A percentile compares a stretch with the other conserved stretches of the same genome.
phyloP scores from a whole-genome alignment of 2,797 vertebrate species.

The Ctenopoma kingsleyae region DNA sequence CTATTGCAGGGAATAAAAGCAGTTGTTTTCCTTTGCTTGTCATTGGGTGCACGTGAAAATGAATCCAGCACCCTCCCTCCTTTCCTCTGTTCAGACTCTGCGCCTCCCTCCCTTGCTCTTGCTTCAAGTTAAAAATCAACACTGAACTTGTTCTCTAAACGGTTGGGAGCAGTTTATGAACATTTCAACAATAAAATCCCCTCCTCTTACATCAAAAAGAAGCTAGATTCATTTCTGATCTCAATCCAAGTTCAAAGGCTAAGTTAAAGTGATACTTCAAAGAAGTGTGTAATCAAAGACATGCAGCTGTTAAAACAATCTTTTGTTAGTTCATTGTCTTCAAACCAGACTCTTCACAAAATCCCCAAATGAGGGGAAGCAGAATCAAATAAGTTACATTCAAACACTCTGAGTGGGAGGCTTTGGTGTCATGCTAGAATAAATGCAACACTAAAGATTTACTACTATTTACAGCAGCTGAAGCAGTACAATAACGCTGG shows the following conservation, averaged over 20 bases:
- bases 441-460: conserved; percentile 82
- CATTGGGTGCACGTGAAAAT: conserved; percentile 58
- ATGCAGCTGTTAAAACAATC: conserved; percentile 99
- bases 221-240: conserved; percentile 98
- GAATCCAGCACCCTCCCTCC: conserved; percentile 51
- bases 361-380: conserved; percentile 85
- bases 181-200: conserved; percentile 97
- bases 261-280: conserved; percentile 99
- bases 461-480: conserved; percentile 84
- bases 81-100: conserved; percentile 35
- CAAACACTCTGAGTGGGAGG: conserved; percentile 78
- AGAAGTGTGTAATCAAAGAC: conserved; percentile 98
- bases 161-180: conserved; percentile 92
- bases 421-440: conserved; percentile 83
- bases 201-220: conserved; percentile 96
- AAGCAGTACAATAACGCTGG: conserved; percentile 80
- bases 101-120: conserved; percentile 22
- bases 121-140: conserved; percentile 82
- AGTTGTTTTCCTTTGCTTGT: conserved; percentile 60
- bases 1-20: conserved; percentile 46
- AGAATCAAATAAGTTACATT: conserved; percentile 84
- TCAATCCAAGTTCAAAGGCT: conserved; percentile 99
- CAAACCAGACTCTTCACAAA: conserved; percentile 93
- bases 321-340: conserved; percentile 99
- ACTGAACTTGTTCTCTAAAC: conserved; percentile 88